Evolutionary conservation across 1,140 invertebrate species (phyloP).

Genomic region (Chrysomallon squamiferum): DNA sequence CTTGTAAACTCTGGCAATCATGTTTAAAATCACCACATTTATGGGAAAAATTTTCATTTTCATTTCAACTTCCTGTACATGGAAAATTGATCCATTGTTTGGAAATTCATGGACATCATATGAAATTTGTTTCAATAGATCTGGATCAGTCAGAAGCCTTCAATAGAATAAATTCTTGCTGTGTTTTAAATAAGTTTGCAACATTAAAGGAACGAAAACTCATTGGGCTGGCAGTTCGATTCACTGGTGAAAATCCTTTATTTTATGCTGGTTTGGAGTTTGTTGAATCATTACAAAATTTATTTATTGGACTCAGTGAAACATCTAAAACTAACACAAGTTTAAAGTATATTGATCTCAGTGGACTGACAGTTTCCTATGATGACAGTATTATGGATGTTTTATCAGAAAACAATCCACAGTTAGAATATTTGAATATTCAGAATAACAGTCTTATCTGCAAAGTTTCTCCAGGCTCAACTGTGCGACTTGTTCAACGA

Average conservation of each 20-base stretch:
- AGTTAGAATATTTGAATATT: constrained; percentile 47
- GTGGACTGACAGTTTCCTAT: constrained; percentile 38
- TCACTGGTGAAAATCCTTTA: constrained; percentile 42
- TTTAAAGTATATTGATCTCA: constrained; percentile 40
- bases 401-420: constrained; percentile 40
- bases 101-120: constrained; percentile 16
- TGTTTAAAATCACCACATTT: constrained; percentile 24
- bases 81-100: constrained; percentile 4
- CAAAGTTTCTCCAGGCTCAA: constrained; percentile 35
- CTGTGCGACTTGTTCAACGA: constrained; percentile 27
- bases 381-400: constrained; percentile 43
- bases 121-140: constrained; percentile 12
- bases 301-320: constrained; percentile 22
- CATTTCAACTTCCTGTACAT: constrained; percentile 17
- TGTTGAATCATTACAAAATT: constrained; percentile 15
- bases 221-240: constrained; percentile 24
- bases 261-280: constrained; percentile 50
- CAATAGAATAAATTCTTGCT: constrained; percentile 29
- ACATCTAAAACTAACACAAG: neutral
- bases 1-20: constrained; percentile 23
- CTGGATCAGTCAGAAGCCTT: constrained; percentile 14
- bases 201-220: constrained; percentile 19
- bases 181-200: constrained; percentile 21
- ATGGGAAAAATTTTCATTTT: constrained; percentile 23
- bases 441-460: constrained; percentile 48